Conservation (phyloP, 2,888 invertebrate genomes). For the Agrilus cyanescens region DNA sequence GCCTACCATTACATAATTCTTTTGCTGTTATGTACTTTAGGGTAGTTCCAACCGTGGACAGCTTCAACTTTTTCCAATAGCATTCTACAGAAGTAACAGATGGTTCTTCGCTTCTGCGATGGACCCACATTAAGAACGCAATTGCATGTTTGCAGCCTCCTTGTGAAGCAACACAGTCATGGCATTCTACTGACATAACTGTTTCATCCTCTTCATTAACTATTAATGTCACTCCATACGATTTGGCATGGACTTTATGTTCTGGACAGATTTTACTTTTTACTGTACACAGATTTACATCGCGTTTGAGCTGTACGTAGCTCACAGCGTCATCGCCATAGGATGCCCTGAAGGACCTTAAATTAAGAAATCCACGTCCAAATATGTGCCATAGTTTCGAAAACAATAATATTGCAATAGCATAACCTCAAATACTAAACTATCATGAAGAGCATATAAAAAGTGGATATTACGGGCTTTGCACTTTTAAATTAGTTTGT, state of each 20-base stretch:
- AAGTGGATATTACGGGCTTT: no score
- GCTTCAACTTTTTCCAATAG: conserved; percentile 4
- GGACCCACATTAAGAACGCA: conserved; percentile 7
- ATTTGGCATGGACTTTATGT: conserved; percentile 4
- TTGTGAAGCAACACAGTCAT: conserved; percentile 10
- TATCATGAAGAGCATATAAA: no score
- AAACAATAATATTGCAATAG: no score
- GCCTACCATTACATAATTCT: no score
- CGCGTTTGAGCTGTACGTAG: conserved; percentile 5
- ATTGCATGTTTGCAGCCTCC: conserved; percentile 7
- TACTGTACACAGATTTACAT: conserved; percentile 3
- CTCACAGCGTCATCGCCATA: conserved; percentile 13
- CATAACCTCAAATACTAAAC: no score
- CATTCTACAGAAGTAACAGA: conserved; percentile 1
- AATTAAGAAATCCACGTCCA: no score
- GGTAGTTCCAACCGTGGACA: no score
- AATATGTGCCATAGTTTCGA: no score
- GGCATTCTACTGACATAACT: conserved; percentile 2
- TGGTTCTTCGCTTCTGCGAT: conserved; percentile 8
- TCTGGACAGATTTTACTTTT: conserved; percentile 7
- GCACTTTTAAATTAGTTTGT: no score
- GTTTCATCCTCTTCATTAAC: conserved; percentile 5
- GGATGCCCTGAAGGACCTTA: neutral
- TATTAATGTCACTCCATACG: conserved; percentile 4
- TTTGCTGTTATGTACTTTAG: no score